A percentile compares a stretch with the other conserved stretches of the same genome.
phyloP scores from a whole-genome alignment of 1,140 invertebrate genomes.

The Drosophila sp. region DNA sequence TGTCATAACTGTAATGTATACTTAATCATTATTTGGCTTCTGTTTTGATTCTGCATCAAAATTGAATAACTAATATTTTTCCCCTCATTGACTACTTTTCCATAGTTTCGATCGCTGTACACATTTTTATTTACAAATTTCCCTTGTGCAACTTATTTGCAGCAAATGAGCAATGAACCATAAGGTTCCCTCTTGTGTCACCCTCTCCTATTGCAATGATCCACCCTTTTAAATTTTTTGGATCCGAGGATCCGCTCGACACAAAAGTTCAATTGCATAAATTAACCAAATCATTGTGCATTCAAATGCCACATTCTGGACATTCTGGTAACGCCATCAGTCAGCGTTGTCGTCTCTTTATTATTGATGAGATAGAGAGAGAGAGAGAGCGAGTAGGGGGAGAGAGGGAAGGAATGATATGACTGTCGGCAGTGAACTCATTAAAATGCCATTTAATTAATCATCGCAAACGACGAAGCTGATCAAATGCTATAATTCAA shows the following conservation, averaged over 20 bases:
- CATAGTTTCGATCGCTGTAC: no score
- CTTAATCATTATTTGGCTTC: no score
- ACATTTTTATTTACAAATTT: no score
- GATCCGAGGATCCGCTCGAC: slow-evolving; percentile 9
- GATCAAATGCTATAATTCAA: slow-evolving; percentile 78
- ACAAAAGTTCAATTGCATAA: slow-evolving; percentile 78
- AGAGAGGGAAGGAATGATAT: slow-evolving; percentile 2
- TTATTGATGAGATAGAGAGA: slow-evolving; percentile 55
- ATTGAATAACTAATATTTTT: no score
- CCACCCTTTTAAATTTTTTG: background rate
- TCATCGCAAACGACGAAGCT: slow-evolving; percentile 67
- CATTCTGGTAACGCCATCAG: slow-evolving; percentile 7
- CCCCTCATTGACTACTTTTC: no score
- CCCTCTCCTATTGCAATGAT: slow-evolving; percentile 11
- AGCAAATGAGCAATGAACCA: background rate
- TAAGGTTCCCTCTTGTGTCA: background rate
- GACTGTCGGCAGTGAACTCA: slow-evolving; percentile 54
- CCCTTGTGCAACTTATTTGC: no score
- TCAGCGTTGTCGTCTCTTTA: slow-evolving; percentile 33
- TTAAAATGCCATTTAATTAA: slow-evolving; percentile 82
- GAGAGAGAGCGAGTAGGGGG: background rate
- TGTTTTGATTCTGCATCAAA: no score
- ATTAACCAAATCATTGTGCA: slow-evolving; percentile 65
- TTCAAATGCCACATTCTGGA: slow-evolving; percentile 42
- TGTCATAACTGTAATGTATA: no score